Conservation (phyloP, 2,888 invertebrate genomes). For the Thyatira batis region DNA sequence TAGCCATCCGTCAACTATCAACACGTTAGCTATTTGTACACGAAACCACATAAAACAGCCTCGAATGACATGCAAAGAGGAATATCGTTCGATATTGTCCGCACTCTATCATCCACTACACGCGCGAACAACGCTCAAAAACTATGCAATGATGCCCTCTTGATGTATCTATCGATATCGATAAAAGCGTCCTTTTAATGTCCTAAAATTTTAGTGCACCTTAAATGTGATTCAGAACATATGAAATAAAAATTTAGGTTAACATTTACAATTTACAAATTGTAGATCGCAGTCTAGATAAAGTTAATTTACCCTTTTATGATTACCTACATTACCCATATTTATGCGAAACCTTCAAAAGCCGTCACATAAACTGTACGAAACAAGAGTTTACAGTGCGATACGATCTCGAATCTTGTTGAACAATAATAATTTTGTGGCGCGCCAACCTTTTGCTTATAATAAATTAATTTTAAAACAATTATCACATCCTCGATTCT, state of each 20-base stretch:
- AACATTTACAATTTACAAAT: not conserved
- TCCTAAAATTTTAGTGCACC: no score
- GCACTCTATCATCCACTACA: slow-evolving; percentile 55
- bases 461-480: slow-evolving; percentile 46
- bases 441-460: slow-evolving; percentile 22
- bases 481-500: slow-evolving; percentile 39
- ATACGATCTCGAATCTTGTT: slow-evolving; percentile 2
- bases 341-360: not conserved
- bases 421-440: slow-evolving; percentile 28
- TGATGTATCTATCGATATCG: slow-evolving; percentile 13
- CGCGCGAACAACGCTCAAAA: slow-evolving; percentile 41
- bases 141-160: not conserved
- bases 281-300: not conserved
- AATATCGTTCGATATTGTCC: slow-evolving; percentile 44
- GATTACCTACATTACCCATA: not conserved
- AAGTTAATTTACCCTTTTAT: not conserved
- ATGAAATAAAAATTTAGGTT: not conserved
- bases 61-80: slow-evolving; percentile 19
- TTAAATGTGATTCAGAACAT: not conserved
- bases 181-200: not conserved
- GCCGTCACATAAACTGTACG: slow-evolving; percentile 6
- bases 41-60: slow-evolving; percentile 4
- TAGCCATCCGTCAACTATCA: slow-evolving; percentile 14
- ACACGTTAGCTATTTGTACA: slow-evolving; percentile 28
- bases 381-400: not conserved